Evolutionary conservation across 2,888 invertebrate species (phyloP), one percentile per base, ranked within the genome.

Genomic region (Pollenia amentaria): DNA sequence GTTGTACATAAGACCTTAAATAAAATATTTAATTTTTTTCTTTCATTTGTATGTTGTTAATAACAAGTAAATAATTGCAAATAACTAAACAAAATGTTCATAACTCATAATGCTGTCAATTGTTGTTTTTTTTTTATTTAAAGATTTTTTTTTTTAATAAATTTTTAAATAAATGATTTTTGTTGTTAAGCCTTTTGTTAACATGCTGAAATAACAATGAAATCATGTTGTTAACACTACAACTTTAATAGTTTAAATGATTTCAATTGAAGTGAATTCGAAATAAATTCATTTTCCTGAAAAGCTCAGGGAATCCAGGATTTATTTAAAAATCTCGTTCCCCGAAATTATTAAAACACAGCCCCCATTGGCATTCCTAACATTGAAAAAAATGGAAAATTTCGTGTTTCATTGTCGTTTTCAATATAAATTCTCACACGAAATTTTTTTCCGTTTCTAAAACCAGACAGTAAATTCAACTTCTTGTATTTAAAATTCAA

Each of bases 61-160:
- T 16, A 73, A 62, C 29, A 69, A 73, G 11, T 46, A 86, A 77
- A 77, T 87, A 80, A 67, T 76, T 84, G 55, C 79, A 84, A 84
- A 76, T 79, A 72, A 75, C 51, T 79, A 16, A n/a, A 76, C 55
- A 67, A 72, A 82, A 48, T 67, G 62, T 46, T 70, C 40, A 65
- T 79, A 79, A 86, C 42, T 87, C 42, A 77, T 57, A 55, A 29
- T 14, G 38, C 57, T 83, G 86, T 77, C 86, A 83, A 79, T 64
- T 53, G 11, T 38, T 78, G 12, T 55, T 40, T 53, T 44, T 11
- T n/a, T 6, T 21, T n/a, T 38, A 7, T 12, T 65, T 9, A 21
- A 7, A 51, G 11, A n/a, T 14, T 46, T 38, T 72, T 53, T 65
- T 29, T 48, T 62, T n/a, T 29, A 29, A 12, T 11, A 44, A 29